These are phyloP conservation scores for Carettochelys insculpta DNA, from an alignment of 2,113 vertebrate species.

Conservation along the genomic window DNA sequence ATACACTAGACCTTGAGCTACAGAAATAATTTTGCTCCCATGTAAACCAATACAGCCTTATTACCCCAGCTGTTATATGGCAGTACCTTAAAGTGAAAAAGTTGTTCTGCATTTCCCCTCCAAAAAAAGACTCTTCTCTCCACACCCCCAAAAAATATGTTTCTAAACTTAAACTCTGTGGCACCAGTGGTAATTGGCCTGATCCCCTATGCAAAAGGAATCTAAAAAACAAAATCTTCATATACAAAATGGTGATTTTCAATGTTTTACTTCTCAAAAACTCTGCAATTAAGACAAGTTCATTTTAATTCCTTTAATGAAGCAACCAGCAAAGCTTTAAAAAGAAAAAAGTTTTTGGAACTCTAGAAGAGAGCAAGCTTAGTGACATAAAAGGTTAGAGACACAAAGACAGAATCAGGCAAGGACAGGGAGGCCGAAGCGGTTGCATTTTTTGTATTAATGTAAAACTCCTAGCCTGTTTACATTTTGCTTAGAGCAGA, in stretches of 20 bases:
- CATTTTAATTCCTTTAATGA: not conserved
- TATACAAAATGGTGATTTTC: not conserved
- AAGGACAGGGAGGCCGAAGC: not conserved
- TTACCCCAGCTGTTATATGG: not conserved
- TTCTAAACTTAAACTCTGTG: not conserved
- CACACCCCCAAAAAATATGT: not conserved
- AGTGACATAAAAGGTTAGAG: not conserved
- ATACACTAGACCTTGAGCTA: too few species aligned
- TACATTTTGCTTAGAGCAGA: not conserved
- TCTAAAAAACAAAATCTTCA: not conserved
- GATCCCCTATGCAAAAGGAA: not conserved
- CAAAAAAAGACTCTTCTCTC: too few species aligned
- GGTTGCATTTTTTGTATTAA: not conserved
- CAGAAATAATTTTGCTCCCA: not conserved
- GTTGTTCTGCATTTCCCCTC: not conserved
- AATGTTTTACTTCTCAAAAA: not conserved
- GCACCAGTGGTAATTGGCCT: not conserved
- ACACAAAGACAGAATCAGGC: not conserved
- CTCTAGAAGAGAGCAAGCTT: not conserved
- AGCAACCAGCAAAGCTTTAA: not conserved
- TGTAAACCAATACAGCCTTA: not conserved
- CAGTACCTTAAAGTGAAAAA: fast-evolving
- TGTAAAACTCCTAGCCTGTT: not conserved
- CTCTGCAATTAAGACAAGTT: not conserved
- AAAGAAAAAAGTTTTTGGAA: not conserved